Evolutionary conservation across 1,140 invertebrate species (phyloP), one percentile per base, ranked within the genome.

Genomic region (Trichonephila clavata): DNA sequence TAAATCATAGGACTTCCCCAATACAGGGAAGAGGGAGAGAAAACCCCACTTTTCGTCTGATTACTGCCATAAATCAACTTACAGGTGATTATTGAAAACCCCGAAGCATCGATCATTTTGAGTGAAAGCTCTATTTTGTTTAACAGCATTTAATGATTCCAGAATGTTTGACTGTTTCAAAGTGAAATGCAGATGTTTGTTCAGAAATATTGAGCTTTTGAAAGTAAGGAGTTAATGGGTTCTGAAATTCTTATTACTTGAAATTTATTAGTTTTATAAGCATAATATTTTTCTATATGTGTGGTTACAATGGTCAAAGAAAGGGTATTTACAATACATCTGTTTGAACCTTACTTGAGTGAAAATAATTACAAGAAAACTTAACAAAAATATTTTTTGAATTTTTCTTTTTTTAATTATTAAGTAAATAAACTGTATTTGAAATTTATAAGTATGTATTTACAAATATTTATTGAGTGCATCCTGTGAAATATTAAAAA

Each of bases 31-130:
- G 20, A 88, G 86, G 50, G 50, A 57, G 88, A 80, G 68, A 50
- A 84, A 50, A 43, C 63, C n/a, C 63, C 83, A 86, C 91, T 92
- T 86, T 90, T 61, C 39, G 61, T 39, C 18, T 71, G 91, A 92
- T 92, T 86, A 60, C 80, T 21, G 81, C 21, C 39, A 92, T 92
- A 86, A 86, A 92, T 92, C 91, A 92, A 86, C 81, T 92, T 92
- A 92, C 24, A 43, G 18, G 83, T 86, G 83, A 92, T 92, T 92
- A 92, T 86, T 92, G 91, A 86, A 92, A 86, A 77, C 63, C 81
- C 61, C 32, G 18, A n/a, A 57, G 24, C 59, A 92, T 84, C 60
- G 18, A 20, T 84, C 80, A 92, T 50, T 80, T 60, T 18, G 57
- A 81, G 71, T 39, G 63, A 24, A 84, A 84, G 21, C 32, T 32